A percentile compares a stretch with the other conserved stretches of the same genome.
Conservation (phyloP, 2,113 vertebrate species). For the Neoarius graeffei region DNA sequence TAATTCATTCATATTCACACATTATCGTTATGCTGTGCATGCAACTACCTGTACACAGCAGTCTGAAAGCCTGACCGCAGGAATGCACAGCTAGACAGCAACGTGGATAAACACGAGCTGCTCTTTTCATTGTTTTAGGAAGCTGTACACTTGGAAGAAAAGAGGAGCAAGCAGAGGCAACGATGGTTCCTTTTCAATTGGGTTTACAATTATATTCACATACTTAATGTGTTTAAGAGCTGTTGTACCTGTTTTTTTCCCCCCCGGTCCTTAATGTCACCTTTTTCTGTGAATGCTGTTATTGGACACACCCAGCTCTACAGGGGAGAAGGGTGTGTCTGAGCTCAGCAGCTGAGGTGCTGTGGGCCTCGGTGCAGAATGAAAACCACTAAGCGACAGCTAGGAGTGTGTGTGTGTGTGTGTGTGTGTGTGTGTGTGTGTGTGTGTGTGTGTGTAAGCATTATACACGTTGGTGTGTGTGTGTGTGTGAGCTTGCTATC, state of each 20-base stretch:
- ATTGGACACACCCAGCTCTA: slow-evolving; percentile 4
- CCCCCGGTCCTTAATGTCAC: background rate
- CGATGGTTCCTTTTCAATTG: background rate
- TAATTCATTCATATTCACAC: background rate
- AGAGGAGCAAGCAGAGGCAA: slow-evolving; percentile 5
- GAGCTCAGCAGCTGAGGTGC: background rate
- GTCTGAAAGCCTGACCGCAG: slow-evolving; percentile 36
- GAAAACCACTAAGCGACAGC: slow-evolving; percentile 18
- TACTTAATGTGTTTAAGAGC: background rate
- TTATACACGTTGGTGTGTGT: slow-evolving; percentile 34
- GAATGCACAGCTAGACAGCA: slow-evolving; percentile 33
- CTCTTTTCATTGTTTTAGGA: background rate
- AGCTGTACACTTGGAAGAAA: background rate
- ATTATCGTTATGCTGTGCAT: slow-evolving; percentile 25
- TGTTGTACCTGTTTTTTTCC: background rate
- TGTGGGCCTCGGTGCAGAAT: background rate
- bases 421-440: slow-evolving; percentile 13
- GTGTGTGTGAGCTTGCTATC: slow-evolving; percentile 39
- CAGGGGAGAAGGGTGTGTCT: background rate
- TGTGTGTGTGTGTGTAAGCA: slow-evolving; percentile 29
- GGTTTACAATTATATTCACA: background rate
- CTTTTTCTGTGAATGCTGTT: background rate
- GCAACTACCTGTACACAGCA: slow-evolving; percentile 30
- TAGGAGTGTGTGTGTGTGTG: slow-evolving; percentile 37
- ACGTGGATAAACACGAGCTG: slow-evolving; percentile 17